Base-by-base conservation (phyloP, 1,140 invertebrate species). In the Drosophila erecta region DNA sequence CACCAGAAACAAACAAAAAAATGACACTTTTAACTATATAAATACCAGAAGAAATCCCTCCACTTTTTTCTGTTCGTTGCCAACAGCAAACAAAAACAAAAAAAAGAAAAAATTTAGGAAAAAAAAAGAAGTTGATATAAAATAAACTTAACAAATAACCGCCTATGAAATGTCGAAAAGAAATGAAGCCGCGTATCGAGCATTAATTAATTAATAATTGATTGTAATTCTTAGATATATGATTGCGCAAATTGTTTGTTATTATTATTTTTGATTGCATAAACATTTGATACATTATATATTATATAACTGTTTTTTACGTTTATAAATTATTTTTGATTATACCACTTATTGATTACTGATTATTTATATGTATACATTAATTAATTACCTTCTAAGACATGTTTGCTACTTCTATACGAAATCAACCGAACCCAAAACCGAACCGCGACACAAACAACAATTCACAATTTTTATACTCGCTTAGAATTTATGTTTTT, bases 281-380 rank as follows among this genome's bases (percentile, higher is more conserved):
- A 76, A 65, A 79, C 67, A 70, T 79, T 84, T 81, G 59, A 83
- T 79, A 79, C 72, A 74, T 64, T 66, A 61, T 72, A 79, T 79
- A 79, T 61, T 80, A 84, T 83, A 87, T 67, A 85, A 71, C 81
- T 85, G 83, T 85, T 86, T 85, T 84, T 85, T 85, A 85, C 85
- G 81, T 85, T 85, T 81, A 86, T 87, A 81, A 85, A 84, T 85
- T 85, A 85, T 85, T 85, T 81, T 86, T 86, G 79, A 87, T 83
- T 86, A 64, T 87, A 86, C 46, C 65, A 86, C 46, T 49, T 86
- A 87, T 87, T 87, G 83, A 86, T 85, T 85, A 85, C 77, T 84
- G 80, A 85, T 85, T 85, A 86, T 84, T 83, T 83, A 84, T 83
- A 84, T 75, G 59, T 60, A 81, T 77, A 81, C 38, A 47, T 58